Base-by-base conservation (phyloP, 2,113 vertebrate genomes). In the Phocoena sinus region DNA sequence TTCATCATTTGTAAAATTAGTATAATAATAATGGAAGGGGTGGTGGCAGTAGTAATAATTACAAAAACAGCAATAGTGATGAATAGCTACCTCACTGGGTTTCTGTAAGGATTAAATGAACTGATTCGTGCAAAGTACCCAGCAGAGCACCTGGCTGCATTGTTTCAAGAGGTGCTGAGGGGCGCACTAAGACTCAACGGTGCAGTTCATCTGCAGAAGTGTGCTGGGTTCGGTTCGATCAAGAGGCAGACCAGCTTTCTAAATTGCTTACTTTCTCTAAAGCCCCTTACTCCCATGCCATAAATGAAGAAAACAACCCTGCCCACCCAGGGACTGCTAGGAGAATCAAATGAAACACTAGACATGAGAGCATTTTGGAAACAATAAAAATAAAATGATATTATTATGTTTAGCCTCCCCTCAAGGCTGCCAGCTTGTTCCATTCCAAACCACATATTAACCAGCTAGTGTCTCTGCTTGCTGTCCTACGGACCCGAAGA, bases 331-430 rank as follows among this genome's bases (percentile, higher is more conserved):
- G 81, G 68, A 50, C 38, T 80, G n/a, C 53, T 38, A 2, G 38
- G 44, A 83, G 33, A 94, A 83, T 41, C 63, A 33, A 81, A 71
- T 65, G 76, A 93, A 88, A 88, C 41, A 65, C 8, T 3, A 77
- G 67, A 18, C 25, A 79, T 28, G 93, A 91, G 91, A 89, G 50
- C 36, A 38, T 86, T 89, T 83, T 95, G 79, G 86, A 95, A 93
- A 81, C 25, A 83, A 47, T 44, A 93, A 92, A 65, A 62, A 80
- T 28, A 41, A 79, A 60, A 62, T 44, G 81, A 21, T 60, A 65
- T 73, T 50, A 71, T 36, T 65, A 44, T 12, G 31, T 33, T 67
- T 36, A 73, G 68, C 62, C 44, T 74, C n/a, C n/a, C 38, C 56
- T 12, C 56, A 28, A 67, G 36, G n/a, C 86, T 90, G 60, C 38